Conservation (phyloP, 2,113 vertebrate species). For the Clupea harengus region DNA sequence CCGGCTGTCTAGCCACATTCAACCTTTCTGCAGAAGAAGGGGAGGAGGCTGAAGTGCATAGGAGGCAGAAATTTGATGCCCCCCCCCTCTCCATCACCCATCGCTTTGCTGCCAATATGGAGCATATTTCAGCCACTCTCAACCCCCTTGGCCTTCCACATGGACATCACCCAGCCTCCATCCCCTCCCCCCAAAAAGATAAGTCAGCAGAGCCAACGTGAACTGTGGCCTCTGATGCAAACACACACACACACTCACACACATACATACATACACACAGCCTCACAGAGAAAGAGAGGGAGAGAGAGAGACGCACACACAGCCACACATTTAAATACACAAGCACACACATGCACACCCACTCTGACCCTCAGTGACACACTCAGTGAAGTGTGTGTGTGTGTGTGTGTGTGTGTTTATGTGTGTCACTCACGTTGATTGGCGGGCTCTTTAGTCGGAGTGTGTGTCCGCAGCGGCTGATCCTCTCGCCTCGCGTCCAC, state of each 20-base stretch:
- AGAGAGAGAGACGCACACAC: background rate
- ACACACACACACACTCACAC: background rate
- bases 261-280: background rate
- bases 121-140: background rate
- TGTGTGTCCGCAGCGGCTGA: constrained; percentile 81
- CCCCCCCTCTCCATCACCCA: background rate
- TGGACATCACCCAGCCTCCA: background rate
- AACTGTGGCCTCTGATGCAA: constrained; percentile 12
- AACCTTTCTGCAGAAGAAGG: background rate
- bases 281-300: background rate
- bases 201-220: background rate
- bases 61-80: constrained; percentile 11
- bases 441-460: constrained; percentile 76
- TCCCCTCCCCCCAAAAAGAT: background rate
- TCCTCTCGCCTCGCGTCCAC: constrained; percentile 91
- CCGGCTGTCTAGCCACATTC: background rate
- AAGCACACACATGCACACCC: background rate
- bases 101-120: constrained; percentile 1
- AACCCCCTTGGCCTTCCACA: background rate
- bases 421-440: constrained; percentile 82
- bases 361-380: background rate
- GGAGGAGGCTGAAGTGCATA: constrained; percentile 9
- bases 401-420: background rate
- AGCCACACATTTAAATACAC: background rate
- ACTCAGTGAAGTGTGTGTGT: background rate